Evolutionary conservation across 2,888 invertebrate genomes (phyloP).

Genomic region (Drosophila siamana): DNA sequence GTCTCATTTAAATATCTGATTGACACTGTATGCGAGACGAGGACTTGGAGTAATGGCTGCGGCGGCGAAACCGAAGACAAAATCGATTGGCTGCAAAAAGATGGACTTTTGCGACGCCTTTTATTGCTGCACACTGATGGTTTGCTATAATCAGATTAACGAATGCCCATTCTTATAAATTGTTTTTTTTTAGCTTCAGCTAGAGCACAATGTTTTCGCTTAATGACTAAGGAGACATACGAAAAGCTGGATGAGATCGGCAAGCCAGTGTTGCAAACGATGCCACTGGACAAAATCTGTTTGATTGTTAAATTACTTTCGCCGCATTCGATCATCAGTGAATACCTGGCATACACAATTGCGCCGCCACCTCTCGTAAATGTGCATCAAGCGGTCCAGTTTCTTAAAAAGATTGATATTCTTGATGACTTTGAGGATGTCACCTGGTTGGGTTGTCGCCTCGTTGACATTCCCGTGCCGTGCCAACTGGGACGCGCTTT

Average conservation of each 20-base stretch:
- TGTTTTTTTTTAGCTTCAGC: slow-evolving; percentile 2
- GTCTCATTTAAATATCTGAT: slow-evolving; percentile 61
- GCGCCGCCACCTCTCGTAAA: slow-evolving; percentile 48
- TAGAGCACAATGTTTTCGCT: slow-evolving; percentile 50
- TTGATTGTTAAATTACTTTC: slow-evolving; percentile 53
- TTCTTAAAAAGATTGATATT: slow-evolving; percentile 93
- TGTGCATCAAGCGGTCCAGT: slow-evolving; percentile 87
- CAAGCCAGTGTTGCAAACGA: slow-evolving; percentile 39
- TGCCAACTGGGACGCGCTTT: slow-evolving; percentile 96
- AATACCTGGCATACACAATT: slow-evolving; percentile 56
- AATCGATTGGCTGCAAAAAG: slow-evolving; percentile 61
- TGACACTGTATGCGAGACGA: slow-evolving; percentile 54
- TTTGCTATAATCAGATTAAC: slow-evolving; percentile 12
- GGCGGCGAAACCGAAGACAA: slow-evolving; percentile 35
- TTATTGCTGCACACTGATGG: slow-evolving; percentile 48
- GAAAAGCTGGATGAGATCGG: slow-evolving; percentile 22
- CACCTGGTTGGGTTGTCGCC: slow-evolving; percentile 90
- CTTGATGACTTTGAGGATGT: slow-evolving; percentile 93
- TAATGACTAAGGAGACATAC: slow-evolving; percentile 43
- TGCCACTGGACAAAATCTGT: slow-evolving; percentile 63
- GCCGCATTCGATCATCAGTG: slow-evolving; percentile 52
- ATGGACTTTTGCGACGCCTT: slow-evolving; percentile 48
- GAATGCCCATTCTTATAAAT: neutral
- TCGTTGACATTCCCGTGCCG: slow-evolving; percentile 95
- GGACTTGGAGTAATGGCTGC: slow-evolving; percentile 29